phyloP scores from a whole-genome alignment of 2,113 vertebrate species.

The Micromys minutus region DNA sequence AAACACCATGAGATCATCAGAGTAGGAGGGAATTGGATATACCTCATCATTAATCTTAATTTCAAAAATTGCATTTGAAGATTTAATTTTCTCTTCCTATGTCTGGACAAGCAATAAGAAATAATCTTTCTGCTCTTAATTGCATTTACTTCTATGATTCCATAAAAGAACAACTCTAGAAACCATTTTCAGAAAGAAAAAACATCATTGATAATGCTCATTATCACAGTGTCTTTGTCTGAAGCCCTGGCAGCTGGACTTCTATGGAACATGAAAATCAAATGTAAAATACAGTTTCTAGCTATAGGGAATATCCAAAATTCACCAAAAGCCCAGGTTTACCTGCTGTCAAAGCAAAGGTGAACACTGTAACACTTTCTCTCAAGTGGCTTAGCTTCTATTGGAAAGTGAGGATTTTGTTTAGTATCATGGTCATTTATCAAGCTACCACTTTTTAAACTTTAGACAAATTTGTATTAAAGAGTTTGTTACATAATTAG shows the following conservation, averaged over 20 bases:
- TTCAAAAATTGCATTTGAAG: conserved; percentile 80
- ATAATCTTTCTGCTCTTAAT: conserved; percentile 76
- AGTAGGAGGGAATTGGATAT: conserved; percentile 67
- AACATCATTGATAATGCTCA: conserved; percentile 45
- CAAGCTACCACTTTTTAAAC: neutral
- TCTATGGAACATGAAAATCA: conserved; percentile 3
- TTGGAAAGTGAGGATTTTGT: neutral
- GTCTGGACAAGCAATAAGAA: conserved; percentile 76
- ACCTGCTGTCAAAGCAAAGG: neutral
- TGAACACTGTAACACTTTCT: neutral
- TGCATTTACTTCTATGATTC: conserved; percentile 65
- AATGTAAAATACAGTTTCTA: conserved; percentile 33
- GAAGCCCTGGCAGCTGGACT: conserved; percentile 21
- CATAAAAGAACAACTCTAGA: conserved; percentile 58
- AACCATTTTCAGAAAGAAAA: conserved; percentile 52
- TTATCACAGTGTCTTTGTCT: conserved; percentile 49
- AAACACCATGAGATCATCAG: conserved; percentile 77
- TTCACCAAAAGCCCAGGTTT: conserved; percentile 4
- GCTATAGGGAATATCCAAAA: conserved; percentile 3
- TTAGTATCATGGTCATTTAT: neutral
- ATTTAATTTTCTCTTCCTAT: conserved; percentile 71
- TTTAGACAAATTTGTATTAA: neutral
- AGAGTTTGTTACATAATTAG: neutral
- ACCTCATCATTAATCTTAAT: conserved; percentile 80
- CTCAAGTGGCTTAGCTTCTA: neutral